Evolutionary conservation across 2,888 invertebrate species (phyloP).

Genomic region (Scaptomyza caliginosa): DNA sequence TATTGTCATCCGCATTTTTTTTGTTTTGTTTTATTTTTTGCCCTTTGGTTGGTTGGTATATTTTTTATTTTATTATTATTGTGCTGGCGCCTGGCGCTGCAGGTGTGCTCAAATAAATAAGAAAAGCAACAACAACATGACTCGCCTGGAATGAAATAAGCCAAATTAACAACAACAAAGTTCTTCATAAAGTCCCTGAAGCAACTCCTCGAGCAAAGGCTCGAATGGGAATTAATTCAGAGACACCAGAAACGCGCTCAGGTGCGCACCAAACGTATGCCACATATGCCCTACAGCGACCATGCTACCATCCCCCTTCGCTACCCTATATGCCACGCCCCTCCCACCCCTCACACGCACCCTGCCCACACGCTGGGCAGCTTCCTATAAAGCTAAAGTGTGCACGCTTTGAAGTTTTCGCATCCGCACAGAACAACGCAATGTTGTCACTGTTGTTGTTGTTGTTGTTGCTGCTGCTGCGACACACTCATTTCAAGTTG

Average conservation of each 20-base stretch:
- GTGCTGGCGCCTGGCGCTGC: conserved; percentile 30
- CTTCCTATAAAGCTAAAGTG: conserved; percentile 68
- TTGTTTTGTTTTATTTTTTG: neutral
- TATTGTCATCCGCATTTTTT: conserved; percentile 41
- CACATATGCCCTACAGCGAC: conserved; percentile 16
- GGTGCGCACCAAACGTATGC: conserved; percentile 32
- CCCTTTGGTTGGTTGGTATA: neutral
- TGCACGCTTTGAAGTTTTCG: conserved; percentile 76
- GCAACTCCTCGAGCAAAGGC: conserved; percentile 22
- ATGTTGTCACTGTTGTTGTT: conserved; percentile 39
- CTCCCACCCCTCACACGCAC: conserved; percentile 5
- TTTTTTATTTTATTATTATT: conserved; percentile 8
- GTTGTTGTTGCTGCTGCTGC: conserved; percentile 16
- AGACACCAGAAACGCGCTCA: conserved; percentile 42
- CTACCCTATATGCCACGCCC: neutral
- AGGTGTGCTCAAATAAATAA: conserved; percentile 61
- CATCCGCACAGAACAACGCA: conserved; percentile 67
- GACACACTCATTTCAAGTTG: conserved; percentile 74
- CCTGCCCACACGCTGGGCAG: conserved; percentile 46
- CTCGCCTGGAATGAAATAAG: conserved; percentile 64
- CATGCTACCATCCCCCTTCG: neutral
- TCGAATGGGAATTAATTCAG: conserved; percentile 69
- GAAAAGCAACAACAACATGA: conserved; percentile 46
- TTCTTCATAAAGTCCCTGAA: conserved; percentile 16
- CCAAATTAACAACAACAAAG: conserved; percentile 71